These are phyloP conservation scores for Oligia fasciuncula DNA, from an alignment of 2,888 invertebrate species.

Conservation along the genomic window DNA sequence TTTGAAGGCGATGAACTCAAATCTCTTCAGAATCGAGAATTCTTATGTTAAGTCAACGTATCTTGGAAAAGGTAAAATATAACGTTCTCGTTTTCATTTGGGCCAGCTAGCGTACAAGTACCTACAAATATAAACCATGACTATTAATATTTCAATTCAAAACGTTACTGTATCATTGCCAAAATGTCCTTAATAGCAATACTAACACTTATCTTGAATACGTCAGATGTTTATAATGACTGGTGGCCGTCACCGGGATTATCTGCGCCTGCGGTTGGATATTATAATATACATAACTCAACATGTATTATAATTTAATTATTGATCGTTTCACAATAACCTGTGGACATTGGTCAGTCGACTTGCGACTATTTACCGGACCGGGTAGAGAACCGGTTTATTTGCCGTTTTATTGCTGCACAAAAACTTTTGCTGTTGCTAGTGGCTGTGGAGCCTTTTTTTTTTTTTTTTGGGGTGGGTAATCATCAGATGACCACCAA, in stretches of 20 bases:
- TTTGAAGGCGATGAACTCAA: conserved; percentile 21
- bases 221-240: conserved; percentile 36
- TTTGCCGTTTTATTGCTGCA: conserved; percentile 41
- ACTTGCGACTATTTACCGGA: conserved; percentile 19
- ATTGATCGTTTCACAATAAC: conserved; percentile 50
- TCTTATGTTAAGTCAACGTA: conserved; percentile 6
- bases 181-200: neutral
- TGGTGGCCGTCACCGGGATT: conserved; percentile 2
- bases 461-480: no score
- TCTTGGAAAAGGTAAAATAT: neutral
- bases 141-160: neutral
- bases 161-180: neutral
- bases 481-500: no score
- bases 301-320: neutral
- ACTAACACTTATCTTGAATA: conserved; percentile 21
- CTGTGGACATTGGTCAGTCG: conserved; percentile 13
- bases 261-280: conserved; percentile 17
- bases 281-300: conserved; percentile 29
- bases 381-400: conserved; percentile 36
- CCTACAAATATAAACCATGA: no score
- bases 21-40: conserved; percentile 9
- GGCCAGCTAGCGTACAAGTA: no score
- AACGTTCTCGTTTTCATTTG: no score
- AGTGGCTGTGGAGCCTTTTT: conserved; percentile 16
- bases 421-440: conserved; percentile 12